These are phyloP conservation scores for Edolisoma coerulescens DNA, from an alignment of 2,113 vertebrate species.

Conservation along the genomic window DNA sequence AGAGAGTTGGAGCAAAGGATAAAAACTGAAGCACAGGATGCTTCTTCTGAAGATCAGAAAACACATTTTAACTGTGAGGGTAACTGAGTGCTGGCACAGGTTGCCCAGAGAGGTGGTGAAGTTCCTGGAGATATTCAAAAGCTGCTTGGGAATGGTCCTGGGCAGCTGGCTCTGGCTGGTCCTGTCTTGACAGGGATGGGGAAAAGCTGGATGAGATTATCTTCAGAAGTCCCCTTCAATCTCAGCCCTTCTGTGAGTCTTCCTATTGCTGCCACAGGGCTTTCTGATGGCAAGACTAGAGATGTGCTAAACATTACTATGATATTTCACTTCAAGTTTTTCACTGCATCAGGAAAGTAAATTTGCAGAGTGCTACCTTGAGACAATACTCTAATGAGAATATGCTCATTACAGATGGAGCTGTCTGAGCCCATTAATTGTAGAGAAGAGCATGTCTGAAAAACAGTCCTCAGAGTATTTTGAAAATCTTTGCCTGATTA, in stretches of 20 bases:
- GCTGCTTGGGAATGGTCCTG: not conserved
- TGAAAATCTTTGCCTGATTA: not conserved
- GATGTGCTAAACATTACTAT: not conserved
- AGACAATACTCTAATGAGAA: slow-evolving; percentile 8
- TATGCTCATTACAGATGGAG: slow-evolving; percentile 9
- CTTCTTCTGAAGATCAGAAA: not conserved
- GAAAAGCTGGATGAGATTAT: not conserved
- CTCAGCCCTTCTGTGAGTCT: not conserved
- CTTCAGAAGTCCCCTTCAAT: not conserved
- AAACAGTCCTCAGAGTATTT: not conserved
- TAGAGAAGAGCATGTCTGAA: not conserved
- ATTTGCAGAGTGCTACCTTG: not conserved
- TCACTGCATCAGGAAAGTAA: not conserved
- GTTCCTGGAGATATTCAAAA: not conserved
- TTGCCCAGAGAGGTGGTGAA: not conserved
- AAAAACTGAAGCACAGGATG: not conserved
- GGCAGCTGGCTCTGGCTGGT: not conserved
- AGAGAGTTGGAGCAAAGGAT: not conserved
- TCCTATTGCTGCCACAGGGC: not conserved
- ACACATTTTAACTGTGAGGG: not conserved
- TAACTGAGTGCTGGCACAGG: not conserved
- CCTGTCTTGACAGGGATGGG: not conserved
- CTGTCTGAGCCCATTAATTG: slow-evolving; percentile 11
- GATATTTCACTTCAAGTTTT: not conserved
- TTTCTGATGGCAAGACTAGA: not conserved